Base-by-base conservation (phyloP, 2,888 invertebrate species). In the Dasypolia templi region DNA sequence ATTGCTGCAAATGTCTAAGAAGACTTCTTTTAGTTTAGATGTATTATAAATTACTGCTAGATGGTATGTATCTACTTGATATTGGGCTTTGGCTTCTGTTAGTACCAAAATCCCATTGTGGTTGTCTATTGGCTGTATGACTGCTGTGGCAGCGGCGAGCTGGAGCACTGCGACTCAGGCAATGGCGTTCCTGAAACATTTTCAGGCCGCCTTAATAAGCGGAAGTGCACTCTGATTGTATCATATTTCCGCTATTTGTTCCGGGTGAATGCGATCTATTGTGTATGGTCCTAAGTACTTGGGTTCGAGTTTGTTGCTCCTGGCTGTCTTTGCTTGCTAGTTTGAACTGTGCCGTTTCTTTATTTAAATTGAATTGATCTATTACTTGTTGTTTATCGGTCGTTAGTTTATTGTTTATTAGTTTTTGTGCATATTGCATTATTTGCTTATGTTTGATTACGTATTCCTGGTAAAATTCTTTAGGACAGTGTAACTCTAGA, bases 381-480 rank as follows among this genome's bases (percentile, higher is more conserved):
- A 86, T 86, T 29, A 75, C 49, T 26, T 70, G 46, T 73, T 81
- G 77, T 68, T 81, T 88, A 0, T 86, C 69, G 0, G n/a, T 53
- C 22, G 71, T 0, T 0, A 85, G 7, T 73, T 83, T 82, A 0
- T 12, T 66, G 0, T 71, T 72, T 3, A 87, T 65, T 51, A 79
- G 11, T 77, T 85, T 82, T 22, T 89, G 83, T 0, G 81, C 69
- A 11, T 74, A 72, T 81, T 88, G 83, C 75, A 82, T 74, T n/a
- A 73, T 81, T 74, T 80, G 76, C 56, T 55, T 85, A 64, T 98
- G 98, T 92, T 97, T 97, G 73, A 98, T 97, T 2, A 97, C 97
- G 63, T 97, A 98, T 91, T 98, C 98, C 26, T 96, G 98, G 39
- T 97, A 97, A 87, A 94, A 98, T 82, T 89, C 86, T 73, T 84